Evolutionary conservation across 1,140 invertebrate genomes (phyloP).

Genomic region (Babylonia areolata): DNA sequence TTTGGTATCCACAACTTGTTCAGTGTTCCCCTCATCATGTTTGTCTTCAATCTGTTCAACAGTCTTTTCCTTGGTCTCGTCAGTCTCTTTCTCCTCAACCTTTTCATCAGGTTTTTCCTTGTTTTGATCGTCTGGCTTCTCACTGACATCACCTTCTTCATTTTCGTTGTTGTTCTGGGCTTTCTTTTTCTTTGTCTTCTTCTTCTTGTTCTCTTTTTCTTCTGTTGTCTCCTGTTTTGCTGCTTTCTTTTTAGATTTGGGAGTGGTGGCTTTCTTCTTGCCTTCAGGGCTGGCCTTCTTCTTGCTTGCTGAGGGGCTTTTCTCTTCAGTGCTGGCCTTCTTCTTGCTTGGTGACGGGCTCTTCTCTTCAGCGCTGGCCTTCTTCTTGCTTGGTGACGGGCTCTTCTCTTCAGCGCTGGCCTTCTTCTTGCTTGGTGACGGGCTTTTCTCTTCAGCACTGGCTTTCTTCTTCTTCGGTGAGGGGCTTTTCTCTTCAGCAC

Average conservation of each 20-base stretch:
- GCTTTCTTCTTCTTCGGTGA: too few species aligned
- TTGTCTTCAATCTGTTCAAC: constrained; percentile 24
- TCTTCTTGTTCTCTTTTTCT: constrained; percentile 3
- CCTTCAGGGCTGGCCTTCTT: constrained; percentile 39
- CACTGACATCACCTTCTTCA: constrained; percentile 29
- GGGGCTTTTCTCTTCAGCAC: too few species aligned
- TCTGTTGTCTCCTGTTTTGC: constrained; percentile 10
- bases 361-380: too few species aligned
- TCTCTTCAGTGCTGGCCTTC: too few species aligned
- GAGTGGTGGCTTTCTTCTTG: constrained; percentile 38
- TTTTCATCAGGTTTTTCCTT: too few species aligned
- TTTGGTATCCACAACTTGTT: too few species aligned
- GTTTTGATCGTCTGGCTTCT: not conserved
- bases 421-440: too few species aligned
- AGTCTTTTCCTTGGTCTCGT: constrained; percentile 31
- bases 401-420: too few species aligned
- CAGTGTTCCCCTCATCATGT: constrained; percentile 2
- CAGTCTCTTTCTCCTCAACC: not conserved
- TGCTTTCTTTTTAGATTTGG: constrained; percentile 45
- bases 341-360: too few species aligned
- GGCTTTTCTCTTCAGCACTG: too few species aligned
- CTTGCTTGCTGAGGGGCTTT: too few species aligned
- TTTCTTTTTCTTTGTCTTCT: not conserved
- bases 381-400: too few species aligned
- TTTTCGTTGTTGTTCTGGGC: not conserved